Percentiles rank a stretch among this genome's conserved stretches.
phyloP scores from a whole-genome alignment of 2,888 invertebrate genomes.

The Agonopterix heracliana region DNA sequence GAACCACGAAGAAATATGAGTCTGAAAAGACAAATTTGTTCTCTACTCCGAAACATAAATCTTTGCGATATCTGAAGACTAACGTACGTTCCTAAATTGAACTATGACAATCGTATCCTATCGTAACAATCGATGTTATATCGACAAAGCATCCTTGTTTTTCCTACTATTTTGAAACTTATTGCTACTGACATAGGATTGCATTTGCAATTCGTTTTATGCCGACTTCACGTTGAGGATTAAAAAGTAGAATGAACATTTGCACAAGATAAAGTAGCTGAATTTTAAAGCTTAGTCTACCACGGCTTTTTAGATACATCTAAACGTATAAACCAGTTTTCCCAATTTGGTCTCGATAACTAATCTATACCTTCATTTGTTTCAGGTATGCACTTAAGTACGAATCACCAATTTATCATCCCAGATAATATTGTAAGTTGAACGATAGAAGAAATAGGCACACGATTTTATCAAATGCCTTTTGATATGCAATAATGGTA shows the following conservation, averaged over 20 bases:
- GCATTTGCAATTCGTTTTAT: too few relatives aligned
- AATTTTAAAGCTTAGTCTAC: too few relatives aligned
- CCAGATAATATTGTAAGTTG: slow-evolving; percentile 23
- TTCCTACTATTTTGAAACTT: too few relatives aligned
- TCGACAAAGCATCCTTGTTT: slow-evolving; percentile 32
- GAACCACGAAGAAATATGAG: not conserved
- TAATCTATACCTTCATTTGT: slow-evolving; percentile 19
- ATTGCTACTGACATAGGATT: too few relatives aligned
- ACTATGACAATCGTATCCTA: slow-evolving; percentile 37
- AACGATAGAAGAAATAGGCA: slow-evolving; percentile 17
- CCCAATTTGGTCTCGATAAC: not conserved
- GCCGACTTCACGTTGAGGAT: too few relatives aligned
- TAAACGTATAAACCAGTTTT: too few relatives aligned
- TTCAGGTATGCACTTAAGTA: slow-evolving; percentile 39
- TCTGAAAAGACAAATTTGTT: slow-evolving; percentile 16
- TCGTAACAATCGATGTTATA: slow-evolving; percentile 21
- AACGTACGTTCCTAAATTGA: slow-evolving; percentile 35
- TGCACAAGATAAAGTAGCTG: too few relatives aligned
- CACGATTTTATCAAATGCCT: slow-evolving; percentile 57
- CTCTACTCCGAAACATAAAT: slow-evolving; percentile 16
- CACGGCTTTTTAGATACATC: too few relatives aligned
- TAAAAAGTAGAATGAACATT: too few relatives aligned
- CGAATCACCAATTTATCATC: slow-evolving; percentile 17
- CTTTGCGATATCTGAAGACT: slow-evolving; percentile 20
- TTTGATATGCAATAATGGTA: slow-evolving; percentile 71